phyloP scores from a whole-genome alignment of 2,888 invertebrate species.

The Tenthredo notha region DNA sequence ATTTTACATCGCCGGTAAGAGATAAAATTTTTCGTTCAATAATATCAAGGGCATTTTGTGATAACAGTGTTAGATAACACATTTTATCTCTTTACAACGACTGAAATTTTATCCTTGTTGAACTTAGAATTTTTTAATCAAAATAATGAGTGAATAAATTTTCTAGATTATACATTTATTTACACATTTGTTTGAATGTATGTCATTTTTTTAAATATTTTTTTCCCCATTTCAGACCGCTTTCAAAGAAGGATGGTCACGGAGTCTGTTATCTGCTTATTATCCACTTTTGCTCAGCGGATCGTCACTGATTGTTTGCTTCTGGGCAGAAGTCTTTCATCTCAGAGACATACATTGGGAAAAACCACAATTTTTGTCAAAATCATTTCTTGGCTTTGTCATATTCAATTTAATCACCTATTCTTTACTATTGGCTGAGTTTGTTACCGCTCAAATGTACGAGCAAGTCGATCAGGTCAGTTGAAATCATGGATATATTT shows the following conservation, averaged over 20 bases:
- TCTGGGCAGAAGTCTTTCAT: conserved; percentile 97
- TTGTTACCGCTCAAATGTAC: conserved; percentile 80
- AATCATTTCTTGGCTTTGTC: conserved; percentile 93
- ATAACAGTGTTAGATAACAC: not conserved
- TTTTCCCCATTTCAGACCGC: conserved; percentile 82
- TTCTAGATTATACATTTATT: conserved; percentile 12
- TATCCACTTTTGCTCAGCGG: conserved; percentile 94
- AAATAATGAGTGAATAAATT: not conserved
- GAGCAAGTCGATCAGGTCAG: conserved; percentile 71
- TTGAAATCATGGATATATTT: conserved; percentile 18
- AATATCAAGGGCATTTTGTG: not conserved
- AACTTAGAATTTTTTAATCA: not conserved
- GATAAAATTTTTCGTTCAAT: not conserved
- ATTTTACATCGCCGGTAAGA: conserved; percentile 93
- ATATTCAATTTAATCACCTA: conserved; percentile 94
- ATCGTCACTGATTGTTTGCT: conserved; percentile 94
- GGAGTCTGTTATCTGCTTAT: conserved; percentile 92
- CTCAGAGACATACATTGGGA: conserved; percentile 93
- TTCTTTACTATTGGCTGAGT: conserved; percentile 90
- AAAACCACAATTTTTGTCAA: conserved; percentile 93
- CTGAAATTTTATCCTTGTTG: not conserved
- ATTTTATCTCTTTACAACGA: not conserved
- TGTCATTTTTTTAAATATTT: no score
- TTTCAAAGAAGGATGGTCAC: conserved; percentile 91
- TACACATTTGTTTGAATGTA: not conserved